Conservation (phyloP, 2,113 vertebrate genomes). For the Hippocampus guttulatus region DNA sequence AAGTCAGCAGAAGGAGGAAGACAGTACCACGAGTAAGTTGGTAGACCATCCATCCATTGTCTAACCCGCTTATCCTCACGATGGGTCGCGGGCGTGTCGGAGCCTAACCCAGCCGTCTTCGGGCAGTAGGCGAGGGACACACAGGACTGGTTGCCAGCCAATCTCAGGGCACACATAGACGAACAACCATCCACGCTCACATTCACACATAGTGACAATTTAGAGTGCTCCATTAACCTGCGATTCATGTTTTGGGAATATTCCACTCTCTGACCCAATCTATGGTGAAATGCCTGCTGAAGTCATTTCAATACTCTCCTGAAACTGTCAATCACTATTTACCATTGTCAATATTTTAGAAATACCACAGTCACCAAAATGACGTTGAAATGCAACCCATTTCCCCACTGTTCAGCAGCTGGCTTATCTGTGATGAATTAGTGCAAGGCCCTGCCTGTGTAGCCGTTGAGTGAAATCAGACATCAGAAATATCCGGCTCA, state of each 20-base stretch:
- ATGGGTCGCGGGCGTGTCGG: too few species aligned
- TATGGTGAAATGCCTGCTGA: not conserved
- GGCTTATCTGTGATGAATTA: conserved; percentile 56
- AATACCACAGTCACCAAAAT: not conserved
- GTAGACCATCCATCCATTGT: too few species aligned
- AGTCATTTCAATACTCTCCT: not conserved
- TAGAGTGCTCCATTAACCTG: too few species aligned
- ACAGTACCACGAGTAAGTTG: conserved; percentile 38
- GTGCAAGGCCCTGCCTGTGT: conserved; percentile 29
- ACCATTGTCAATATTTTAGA: conserved; percentile 3
- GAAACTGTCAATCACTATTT: not conserved
- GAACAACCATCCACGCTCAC: too few species aligned
- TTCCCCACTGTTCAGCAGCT: conserved; percentile 12
- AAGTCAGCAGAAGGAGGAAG: conserved; percentile 20
- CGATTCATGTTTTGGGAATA: too few species aligned
- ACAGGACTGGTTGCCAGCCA: too few species aligned
- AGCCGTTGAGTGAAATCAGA: conserved; percentile 62
- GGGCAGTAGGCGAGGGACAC: too few species aligned
- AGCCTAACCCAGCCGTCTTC: too few species aligned
- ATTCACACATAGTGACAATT: too few species aligned
- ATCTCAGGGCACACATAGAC: too few species aligned
- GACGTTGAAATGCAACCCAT: not conserved
- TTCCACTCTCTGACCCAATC: too few species aligned
- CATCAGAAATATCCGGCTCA: conserved; percentile 60
- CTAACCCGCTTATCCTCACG: too few species aligned